Base-by-base conservation (phyloP, 2,797 vertebrate species). In the Semotilus atromaculatus region DNA sequence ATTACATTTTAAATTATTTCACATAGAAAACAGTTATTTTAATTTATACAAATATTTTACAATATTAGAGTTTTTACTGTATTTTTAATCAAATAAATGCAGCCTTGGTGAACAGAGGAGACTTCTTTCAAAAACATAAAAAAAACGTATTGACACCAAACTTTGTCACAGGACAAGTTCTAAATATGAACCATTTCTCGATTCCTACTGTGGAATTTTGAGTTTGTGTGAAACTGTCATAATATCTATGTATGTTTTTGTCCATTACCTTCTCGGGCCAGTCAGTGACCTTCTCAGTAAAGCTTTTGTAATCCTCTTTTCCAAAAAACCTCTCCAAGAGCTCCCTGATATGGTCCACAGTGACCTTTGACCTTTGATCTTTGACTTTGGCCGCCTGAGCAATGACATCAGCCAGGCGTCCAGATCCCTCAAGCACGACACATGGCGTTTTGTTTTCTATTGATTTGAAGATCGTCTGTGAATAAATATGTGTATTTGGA, bases 221-320 rank as follows among this genome's bases (percentile, higher is more conserved):
- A 45, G 16, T 43, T 26, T 19, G 4, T 48, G 45, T 16, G 45
- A 34, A 70, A 21, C 3, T 5, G 10, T 31, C 40, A 2, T 70
- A 23, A 73, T 36, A 7, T 36, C 14, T 10, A 31, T n/a, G 18
- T 31, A 38, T n/a, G 18, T 34, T 60, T 60, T 34, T 40, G 21
- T 29, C 21, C 88, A 9, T 91, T 90, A 98, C 98, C 96, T 97
- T 98, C 90, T 99, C 98, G 70, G 98, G 98, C 97, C 97, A 99
- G 80, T 97, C 95, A 51, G 96, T 93, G 5, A 98, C 92, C 3
- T 86, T 89, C 53, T 67, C 72, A 0, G 91, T 88, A 92, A 99
- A 97, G 2, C 4, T 91, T 60, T 96, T 93, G 0, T 95, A 97
- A n/a, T n/a, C n/a, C 83, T 95, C 93, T 78, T 95, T 92, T 0